These are phyloP conservation scores for Rhizomys pruinosus DNA, from an alignment of 2,113 vertebrate genomes.

Conservation along the genomic window DNA sequence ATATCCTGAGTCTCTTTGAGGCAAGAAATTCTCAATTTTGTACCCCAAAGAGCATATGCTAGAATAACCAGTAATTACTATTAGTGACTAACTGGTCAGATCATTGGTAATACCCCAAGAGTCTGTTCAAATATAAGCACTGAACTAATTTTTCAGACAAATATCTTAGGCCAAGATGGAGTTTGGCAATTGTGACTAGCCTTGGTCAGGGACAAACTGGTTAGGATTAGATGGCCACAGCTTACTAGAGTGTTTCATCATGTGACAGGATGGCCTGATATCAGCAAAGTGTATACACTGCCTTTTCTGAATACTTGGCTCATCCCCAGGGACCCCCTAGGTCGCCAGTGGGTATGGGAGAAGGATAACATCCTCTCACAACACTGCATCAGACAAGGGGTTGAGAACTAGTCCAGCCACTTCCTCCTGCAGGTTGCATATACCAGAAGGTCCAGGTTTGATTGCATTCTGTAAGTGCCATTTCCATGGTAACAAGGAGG, in stretches of 20 bases:
- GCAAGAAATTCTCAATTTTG: slow-evolving; percentile 7
- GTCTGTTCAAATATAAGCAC: background rate
- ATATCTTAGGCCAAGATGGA: background rate
- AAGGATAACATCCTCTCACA: background rate
- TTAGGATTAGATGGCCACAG: background rate
- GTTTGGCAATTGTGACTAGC: background rate
- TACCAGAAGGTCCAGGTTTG: background rate
- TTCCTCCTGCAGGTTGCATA: background rate
- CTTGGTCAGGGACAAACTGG: background rate
- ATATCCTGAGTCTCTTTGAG: slow-evolving; percentile 4
- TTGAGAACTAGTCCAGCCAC: background rate
- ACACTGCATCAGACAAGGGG: background rate
- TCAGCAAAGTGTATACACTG: background rate
- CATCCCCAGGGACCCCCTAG: background rate
- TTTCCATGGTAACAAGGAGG: background rate
- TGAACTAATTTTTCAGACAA: background rate
- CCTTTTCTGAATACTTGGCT: background rate
- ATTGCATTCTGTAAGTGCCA: background rate
- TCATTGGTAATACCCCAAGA: background rate
- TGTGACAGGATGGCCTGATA: background rate
- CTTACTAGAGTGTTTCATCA: background rate
- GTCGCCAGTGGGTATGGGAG: background rate
- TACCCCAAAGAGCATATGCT: background rate
- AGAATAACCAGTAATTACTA: background rate
- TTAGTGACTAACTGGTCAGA: background rate